A percentile compares a stretch with the other conserved stretches of the same genome.
Evolutionary conservation across 2,113 vertebrate species (phyloP).

Genomic region (Sminthopsis crassicaudata): DNA sequence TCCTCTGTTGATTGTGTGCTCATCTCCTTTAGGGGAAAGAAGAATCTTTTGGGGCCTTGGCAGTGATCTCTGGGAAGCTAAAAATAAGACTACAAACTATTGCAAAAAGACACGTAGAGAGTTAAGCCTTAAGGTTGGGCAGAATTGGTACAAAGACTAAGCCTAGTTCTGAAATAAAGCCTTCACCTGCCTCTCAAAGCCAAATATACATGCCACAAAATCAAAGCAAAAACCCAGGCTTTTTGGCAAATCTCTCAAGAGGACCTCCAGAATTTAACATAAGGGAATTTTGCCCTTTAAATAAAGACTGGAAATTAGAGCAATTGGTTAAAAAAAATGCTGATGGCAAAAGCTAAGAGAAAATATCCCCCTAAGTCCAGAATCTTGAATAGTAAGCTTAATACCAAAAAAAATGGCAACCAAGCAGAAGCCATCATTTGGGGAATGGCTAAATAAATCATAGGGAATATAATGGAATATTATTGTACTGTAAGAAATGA

Average conservation of each 20-base stretch:
- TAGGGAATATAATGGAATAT: not conserved
- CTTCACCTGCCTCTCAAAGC: constrained; percentile 7
- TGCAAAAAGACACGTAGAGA: constrained; percentile 36
- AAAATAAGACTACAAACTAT: constrained; percentile 50
- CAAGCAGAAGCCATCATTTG: not conserved
- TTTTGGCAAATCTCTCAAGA: constrained; percentile 7
- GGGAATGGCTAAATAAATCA: not conserved
- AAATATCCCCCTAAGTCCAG: not conserved
- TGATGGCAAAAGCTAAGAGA: not conserved
- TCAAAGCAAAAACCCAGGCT: constrained; percentile 2
- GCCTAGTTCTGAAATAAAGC: not conserved
- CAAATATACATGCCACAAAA: constrained; percentile 17
- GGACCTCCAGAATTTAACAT: not conserved
- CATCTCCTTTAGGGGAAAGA: not conserved
- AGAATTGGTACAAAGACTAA: not conserved
- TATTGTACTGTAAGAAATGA: not conserved
- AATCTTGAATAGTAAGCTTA: not conserved
- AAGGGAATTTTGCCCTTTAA: not conserved
- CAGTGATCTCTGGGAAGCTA: constrained; percentile 35
- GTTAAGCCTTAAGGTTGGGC: not conserved
- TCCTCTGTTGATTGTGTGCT: not conserved
- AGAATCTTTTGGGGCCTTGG: constrained; percentile 15
- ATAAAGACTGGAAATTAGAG: not conserved
- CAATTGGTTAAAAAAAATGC: not conserved
- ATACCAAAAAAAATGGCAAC: not conserved